Percentiles rank a stretch among this genome's conserved stretches.
phyloP scores from a whole-genome alignment of 37 sponge, comb jelly and placozoan species.

The Tethya wilhelma region DNA sequence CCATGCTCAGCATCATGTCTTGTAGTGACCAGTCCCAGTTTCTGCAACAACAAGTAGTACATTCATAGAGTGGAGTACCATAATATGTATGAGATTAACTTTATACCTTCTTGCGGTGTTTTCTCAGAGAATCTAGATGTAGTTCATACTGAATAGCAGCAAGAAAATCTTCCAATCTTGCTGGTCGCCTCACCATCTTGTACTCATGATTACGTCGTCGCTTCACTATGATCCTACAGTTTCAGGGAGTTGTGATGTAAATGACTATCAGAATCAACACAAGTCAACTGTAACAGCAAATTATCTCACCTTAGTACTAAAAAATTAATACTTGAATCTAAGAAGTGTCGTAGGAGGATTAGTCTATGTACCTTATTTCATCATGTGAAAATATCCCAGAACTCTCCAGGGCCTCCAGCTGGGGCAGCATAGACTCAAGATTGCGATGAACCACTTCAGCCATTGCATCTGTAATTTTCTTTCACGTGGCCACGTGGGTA shows the following conservation, averaged over 20 bases:
- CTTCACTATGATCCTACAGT: slow-evolving; percentile 54
- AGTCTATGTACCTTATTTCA: slow-evolving; percentile 64
- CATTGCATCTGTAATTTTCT: slow-evolving; percentile 36
- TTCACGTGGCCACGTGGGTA: slow-evolving; percentile 15
- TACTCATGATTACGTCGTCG: slow-evolving; percentile 79
- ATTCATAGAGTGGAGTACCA: neutral
- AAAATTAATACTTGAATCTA: neutral
- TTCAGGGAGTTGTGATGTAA: neutral
- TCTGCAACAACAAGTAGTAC: slow-evolving; percentile 23
- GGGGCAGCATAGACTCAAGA: slow-evolving; percentile 83
- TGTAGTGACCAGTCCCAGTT: slow-evolving; percentile 30
- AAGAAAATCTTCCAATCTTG: slow-evolving; percentile 72
- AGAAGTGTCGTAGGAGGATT: neutral
- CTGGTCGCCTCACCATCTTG: slow-evolving; percentile 64
- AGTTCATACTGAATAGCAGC: slow-evolving; percentile 84
- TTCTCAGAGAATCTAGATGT: slow-evolving; percentile 73
- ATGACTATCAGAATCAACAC: no score
- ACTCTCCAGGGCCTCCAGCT: slow-evolving; percentile 81
- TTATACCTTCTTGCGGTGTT: slow-evolving; percentile 73
- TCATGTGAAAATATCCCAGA: slow-evolving; percentile 71
- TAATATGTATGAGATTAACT: neutral
- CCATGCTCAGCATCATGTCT: slow-evolving; percentile 67
- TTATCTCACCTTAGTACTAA: neutral
- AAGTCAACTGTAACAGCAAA: no score
- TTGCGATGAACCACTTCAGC: slow-evolving; percentile 82